Percentiles rank a stretch among this genome's conserved stretches.
These are phyloP conservation scores for Syrrhaptes paradoxus DNA, from an alignment of 2,113 vertebrate genomes.

Conservation along the genomic window DNA sequence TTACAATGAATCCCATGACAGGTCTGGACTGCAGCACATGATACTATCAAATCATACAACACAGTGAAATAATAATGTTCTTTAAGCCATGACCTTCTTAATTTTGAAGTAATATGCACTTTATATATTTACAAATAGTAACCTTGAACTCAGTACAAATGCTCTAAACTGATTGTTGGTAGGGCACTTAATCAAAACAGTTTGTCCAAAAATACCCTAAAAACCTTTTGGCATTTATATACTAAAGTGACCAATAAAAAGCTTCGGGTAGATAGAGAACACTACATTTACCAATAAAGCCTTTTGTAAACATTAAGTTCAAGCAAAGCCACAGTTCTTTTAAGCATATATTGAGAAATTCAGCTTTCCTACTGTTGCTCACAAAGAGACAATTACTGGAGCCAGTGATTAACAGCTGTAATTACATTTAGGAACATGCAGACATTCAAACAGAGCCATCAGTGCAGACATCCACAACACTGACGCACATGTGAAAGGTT, in stretches of 20 bases:
- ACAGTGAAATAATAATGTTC: neutral
- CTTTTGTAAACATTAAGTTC: neutral
- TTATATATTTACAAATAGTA: neutral
- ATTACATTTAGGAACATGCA: neutral
- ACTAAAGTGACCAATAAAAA: neutral
- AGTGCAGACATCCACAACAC: neutral
- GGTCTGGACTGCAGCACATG: neutral
- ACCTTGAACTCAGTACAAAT: neutral
- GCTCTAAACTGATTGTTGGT: neutral
- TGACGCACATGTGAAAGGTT: neutral
- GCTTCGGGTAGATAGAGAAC: neutral
- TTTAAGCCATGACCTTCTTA: neutral
- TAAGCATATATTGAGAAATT: neutral
- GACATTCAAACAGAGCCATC: neutral
- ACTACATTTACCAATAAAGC: neutral
- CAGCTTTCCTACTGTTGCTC: neutral
- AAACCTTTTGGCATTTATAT: neutral
- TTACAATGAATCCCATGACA: neutral
- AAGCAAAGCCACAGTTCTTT: neutral
- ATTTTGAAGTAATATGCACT: neutral
- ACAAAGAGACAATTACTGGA: neutral
- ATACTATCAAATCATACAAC: neutral
- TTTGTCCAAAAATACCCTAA: neutral
- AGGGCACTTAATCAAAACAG: neutral
- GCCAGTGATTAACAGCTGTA: neutral